Evolutionary conservation across 2,113 vertebrate genomes (phyloP), one percentile per base, ranked within the genome.

Genomic region (Coturnix japonica): DNA sequence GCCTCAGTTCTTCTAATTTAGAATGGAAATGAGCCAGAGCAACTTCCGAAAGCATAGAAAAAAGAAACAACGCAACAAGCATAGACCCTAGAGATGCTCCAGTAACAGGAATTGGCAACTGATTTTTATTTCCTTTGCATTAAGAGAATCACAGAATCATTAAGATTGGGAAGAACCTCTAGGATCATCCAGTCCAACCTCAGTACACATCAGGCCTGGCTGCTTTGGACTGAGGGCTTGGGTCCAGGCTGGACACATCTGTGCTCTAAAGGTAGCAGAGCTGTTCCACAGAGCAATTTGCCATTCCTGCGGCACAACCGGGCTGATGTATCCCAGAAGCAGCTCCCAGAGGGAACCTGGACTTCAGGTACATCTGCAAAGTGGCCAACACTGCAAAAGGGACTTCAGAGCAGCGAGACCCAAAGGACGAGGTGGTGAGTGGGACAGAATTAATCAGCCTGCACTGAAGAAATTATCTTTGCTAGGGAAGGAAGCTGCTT

Each of bases 281-380:
- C 63, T 69, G 59, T 17, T 71, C 30, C 60, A 57, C 22, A 31
- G 28, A 83, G 25, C 11, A 12, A 53, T 75, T 74, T 81, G 23
- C 39, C 43, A 20, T 90, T 90, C 70, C 23, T 72, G 69, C 0
- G 0, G 61, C 41, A 57, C 44, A 12, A 14, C 41, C 53, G 60
- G 14, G 47, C 61, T 0, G 1, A 1, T 54, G 53, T 37, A 28
- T 6, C 44, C 4, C 0, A 0, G 1, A 41, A 94, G 41, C 39
- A 11, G n/a, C 66, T 81, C 66, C 83, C 54, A 49, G 41, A 84
- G 71, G 54, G 77, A 41, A 33, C 49, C 44, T 37, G 0, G 0
- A 21, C 74, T 73, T 75, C 67, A 72, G 49, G 20, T 1, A 1
- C 4, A 4, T 5, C 23, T 57, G 47, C 33, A 75, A 61, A 75